These are phyloP conservation scores for Uria aalge DNA, from an alignment of 2,113 vertebrate genomes.

Conservation along the genomic window DNA sequence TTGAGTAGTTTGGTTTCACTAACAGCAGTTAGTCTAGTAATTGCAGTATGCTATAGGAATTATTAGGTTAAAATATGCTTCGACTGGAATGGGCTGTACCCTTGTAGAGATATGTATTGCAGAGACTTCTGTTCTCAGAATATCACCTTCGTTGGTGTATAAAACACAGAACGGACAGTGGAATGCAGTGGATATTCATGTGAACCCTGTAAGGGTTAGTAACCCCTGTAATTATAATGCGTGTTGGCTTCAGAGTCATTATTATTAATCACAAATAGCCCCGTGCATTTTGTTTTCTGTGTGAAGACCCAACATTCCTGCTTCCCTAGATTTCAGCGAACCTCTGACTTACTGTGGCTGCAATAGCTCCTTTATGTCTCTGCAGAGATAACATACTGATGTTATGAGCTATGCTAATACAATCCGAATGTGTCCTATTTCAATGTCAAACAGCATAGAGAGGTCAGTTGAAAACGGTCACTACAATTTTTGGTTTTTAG, in stretches of 20 bases:
- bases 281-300: background rate
- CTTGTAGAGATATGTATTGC: background rate
- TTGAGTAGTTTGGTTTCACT: background rate
- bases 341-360: background rate
- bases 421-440: background rate
- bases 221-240: background rate
- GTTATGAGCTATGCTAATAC: background rate
- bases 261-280: background rate
- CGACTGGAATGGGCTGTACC: background rate
- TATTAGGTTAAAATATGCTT: constrained; percentile 8
- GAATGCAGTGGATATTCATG: background rate
- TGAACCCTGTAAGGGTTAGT: background rate
- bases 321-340: background rate
- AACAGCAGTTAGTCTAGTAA: constrained; percentile 32
- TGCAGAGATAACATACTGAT: background rate
- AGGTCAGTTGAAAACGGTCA: background rate
- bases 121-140: background rate
- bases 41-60: constrained; percentile 17
- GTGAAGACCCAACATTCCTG: background rate
- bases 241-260: background rate
- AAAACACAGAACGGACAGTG: background rate
- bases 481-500: background rate
- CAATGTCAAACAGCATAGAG: background rate
- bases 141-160: background rate
- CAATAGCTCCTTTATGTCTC: background rate